These are phyloP conservation scores for Diaphora mendica DNA, from an alignment of 2,888 invertebrate genomes.

Conservation along the genomic window DNA sequence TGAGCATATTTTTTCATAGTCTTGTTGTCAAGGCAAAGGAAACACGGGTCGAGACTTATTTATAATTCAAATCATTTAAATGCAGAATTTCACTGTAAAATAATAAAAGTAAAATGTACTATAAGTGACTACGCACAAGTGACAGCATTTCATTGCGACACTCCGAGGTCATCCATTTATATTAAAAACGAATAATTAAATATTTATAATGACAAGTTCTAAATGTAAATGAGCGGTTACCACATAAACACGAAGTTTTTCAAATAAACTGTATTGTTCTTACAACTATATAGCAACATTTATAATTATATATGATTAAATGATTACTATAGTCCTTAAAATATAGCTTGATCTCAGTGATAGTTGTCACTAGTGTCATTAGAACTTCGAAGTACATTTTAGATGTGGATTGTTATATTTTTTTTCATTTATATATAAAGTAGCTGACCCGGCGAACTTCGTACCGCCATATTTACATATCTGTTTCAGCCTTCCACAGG, in stretches of 20 bases:
- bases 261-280: constrained; percentile 55
- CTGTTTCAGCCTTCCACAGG: too few species aligned
- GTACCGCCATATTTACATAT: too few species aligned
- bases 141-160: constrained; percentile 57
- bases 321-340: too few species aligned
- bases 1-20: too few species aligned
- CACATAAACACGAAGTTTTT: constrained; percentile 45
- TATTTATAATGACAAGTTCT: constrained; percentile 55
- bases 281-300: constrained; percentile 33
- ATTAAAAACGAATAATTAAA: constrained; percentile 54
- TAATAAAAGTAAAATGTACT: constrained; percentile 56
- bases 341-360: too few species aligned
- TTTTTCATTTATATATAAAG: too few species aligned
- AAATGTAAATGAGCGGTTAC: constrained; percentile 38
- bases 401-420: too few species aligned
- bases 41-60: background rate
- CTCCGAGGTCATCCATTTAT: constrained; percentile 42
- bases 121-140: constrained; percentile 41
- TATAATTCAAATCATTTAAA: background rate
- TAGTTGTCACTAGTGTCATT: too few species aligned
- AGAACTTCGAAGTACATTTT: too few species aligned
- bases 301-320: constrained; percentile 20
- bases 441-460: too few species aligned
- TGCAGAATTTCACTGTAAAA: background rate
- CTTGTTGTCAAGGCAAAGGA: background rate